These are phyloP conservation scores for Condylura cristata DNA, from an alignment of 2,113 vertebrate species.

Conservation along the genomic window DNA sequence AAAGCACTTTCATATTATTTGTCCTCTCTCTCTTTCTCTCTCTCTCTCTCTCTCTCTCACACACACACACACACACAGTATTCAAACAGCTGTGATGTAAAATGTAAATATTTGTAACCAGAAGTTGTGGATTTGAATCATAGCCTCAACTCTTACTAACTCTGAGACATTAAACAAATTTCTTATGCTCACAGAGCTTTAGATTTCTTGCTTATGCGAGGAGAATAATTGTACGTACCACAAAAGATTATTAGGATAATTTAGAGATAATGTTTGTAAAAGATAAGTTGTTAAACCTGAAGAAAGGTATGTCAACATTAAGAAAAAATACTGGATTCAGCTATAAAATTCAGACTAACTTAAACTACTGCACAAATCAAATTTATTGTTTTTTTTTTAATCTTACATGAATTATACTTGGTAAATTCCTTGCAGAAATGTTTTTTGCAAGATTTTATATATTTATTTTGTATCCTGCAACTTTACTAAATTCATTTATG, in stretches of 20 bases:
- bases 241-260: background rate
- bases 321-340: background rate
- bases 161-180: background rate
- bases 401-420: background rate
- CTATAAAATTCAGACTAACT: background rate
- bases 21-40: background rate
- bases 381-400: background rate
- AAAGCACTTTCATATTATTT: background rate
- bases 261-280: background rate
- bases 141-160: background rate
- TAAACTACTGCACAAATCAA: background rate
- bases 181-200: too few species aligned
- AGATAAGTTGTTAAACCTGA: background rate
- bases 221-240: background rate
- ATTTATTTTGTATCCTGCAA: background rate
- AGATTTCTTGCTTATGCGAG: background rate
- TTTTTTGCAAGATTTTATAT: background rate
- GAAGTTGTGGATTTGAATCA: background rate
- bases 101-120: background rate
- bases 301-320: background rate
- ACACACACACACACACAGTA: background rate
- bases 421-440: background rate
- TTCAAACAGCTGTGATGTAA: background rate
- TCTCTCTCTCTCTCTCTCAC: background rate
- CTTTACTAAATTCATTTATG: background rate